A percentile compares a stretch with the other conserved stretches of the same genome.
phyloP scores from a whole-genome alignment of 64 coral and sea anemone species.

The Montipora efflorescens region DNA sequence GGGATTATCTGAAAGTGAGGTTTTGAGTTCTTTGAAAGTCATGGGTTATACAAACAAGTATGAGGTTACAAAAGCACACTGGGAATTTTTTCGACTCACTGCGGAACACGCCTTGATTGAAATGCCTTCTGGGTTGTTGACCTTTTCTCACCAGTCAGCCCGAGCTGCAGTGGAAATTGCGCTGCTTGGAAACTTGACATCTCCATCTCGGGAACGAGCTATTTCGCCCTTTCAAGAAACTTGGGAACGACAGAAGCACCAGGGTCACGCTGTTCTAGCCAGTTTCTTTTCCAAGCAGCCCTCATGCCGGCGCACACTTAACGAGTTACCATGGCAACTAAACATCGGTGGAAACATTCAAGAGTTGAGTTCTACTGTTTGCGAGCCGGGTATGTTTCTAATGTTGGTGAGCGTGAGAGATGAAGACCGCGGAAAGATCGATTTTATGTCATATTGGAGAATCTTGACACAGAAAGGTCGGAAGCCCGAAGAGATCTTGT shows the following conservation, averaged over 20 bases:
- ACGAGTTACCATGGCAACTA: conserved; percentile 95
- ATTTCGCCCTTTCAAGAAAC: conserved; percentile 76
- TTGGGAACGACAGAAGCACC: conserved; percentile 94
- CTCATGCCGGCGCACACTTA: conserved; percentile 55
- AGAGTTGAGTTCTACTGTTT: conserved; percentile 56
- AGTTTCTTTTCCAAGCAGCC: conserved; percentile 80
- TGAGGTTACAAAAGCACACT: conserved; percentile 78
- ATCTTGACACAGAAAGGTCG: conserved; percentile 25
- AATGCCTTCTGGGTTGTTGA: conserved; percentile 70
- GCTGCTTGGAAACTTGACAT: conserved; percentile 84
- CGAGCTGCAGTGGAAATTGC: conserved; percentile 74
- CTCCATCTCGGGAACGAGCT: conserved; percentile 85
- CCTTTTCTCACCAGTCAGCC: conserved; percentile 71
- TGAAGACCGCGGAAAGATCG: conserved; percentile 59
- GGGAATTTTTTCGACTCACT: conserved; percentile 74
- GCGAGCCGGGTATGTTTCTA: conserved; percentile 63
- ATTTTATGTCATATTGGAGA: conserved; percentile 78
- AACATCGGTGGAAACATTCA: conserved; percentile 73
- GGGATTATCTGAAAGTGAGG: conserved; percentile 76
- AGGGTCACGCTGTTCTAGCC: conserved; percentile 77
- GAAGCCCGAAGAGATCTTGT: conserved; percentile 60
- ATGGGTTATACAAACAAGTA: conserved; percentile 88
- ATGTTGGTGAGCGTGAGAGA: conserved; percentile 27
- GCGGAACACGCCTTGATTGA: conserved; percentile 73
- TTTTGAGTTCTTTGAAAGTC: conserved; percentile 74